Conservation (phyloP, 2,113 vertebrate genomes). For the Rhabdomys dilectus region DNA sequence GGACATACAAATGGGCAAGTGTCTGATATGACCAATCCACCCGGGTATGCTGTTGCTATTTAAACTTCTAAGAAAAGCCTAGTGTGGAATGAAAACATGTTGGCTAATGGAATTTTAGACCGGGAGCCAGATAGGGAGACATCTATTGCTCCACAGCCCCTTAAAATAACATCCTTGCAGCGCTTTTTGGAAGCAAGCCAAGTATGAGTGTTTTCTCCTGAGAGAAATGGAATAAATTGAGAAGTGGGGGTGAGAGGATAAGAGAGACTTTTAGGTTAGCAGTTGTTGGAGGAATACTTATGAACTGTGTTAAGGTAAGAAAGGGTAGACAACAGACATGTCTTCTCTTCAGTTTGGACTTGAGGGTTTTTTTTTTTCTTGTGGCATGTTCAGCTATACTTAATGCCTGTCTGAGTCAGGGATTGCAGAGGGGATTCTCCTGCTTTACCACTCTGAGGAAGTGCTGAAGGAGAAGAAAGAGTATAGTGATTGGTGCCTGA, state of each 20-base stretch:
- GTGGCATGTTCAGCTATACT: background rate
- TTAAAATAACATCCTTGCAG: conserved; percentile 29
- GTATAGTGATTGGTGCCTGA: background rate
- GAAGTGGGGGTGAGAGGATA: background rate
- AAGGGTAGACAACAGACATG: background rate
- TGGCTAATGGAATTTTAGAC: conserved; percentile 58
- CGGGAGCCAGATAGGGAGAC: conserved; percentile 6
- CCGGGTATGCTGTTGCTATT: background rate
- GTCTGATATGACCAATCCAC: background rate
- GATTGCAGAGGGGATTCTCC: background rate
- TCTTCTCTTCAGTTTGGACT: background rate
- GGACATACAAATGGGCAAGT: background rate
- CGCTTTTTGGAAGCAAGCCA: conserved; percentile 43
- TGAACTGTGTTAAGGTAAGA: background rate
- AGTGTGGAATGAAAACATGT: conserved; percentile 22
- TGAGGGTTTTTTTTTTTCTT: background rate
- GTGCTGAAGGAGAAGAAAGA: background rate
- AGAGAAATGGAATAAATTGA: conserved; percentile 1
- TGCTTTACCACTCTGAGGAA: background rate
- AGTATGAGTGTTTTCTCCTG: conserved; percentile 45
- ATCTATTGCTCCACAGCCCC: conserved; percentile 12
- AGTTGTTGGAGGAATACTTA: conserved; percentile 35
- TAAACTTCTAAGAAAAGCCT: conserved; percentile 56
- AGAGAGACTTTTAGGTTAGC: conserved; percentile 43
- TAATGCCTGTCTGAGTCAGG: background rate